Base-by-base conservation (phyloP, 2,888 invertebrate species). In the Eumacrocentrus americanus region DNA sequence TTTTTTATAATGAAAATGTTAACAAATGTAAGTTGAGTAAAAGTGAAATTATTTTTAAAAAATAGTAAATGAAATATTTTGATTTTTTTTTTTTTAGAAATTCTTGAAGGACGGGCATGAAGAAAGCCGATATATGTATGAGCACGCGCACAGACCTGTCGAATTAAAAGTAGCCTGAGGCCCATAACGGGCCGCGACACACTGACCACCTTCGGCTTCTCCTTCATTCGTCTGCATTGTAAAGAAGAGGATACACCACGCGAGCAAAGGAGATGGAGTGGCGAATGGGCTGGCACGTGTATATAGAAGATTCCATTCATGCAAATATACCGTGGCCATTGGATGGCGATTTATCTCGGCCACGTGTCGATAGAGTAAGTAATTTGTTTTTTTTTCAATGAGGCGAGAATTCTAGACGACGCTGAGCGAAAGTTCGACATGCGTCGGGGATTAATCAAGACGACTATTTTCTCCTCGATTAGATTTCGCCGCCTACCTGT, bases 141-240 rank as follows among this genome's bases (percentile, higher is more conserved):
- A 29, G 29, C 7, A 34, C 40, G 20, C 46, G 62, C 56, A 47
- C 58, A 67, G 65, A 69, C 64, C 70, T 73, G 67, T 70, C 76
- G 73, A 77, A 78, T 76, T 74, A 71, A 70, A 69, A 70, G 76
- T 70, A 70, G 77, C 78, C 77, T 68, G 69, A 63, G 76, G 78
- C 75, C 68, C 63, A 74, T 79, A 78, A 78, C 79, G 79, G 79
- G 72, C 66, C 76, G 38, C 59, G 76, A 67, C 78, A 75, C 70
- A 77, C 77, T 76, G 73, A 77, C 75, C 58, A 58, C 42, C 34
- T 47, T 57, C 54, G 53, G 54, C 50, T 59, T 52, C 58, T 58
- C 46, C 58, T 38, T 58, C 52, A 22, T 58, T 37, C 23, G 35
- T 42, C 25, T 34, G 40, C 14, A 14, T 46, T 46, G 29, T 25